Base-by-base conservation (phyloP, 2,888 invertebrate genomes). In the Drosophila prostipennis region DNA sequence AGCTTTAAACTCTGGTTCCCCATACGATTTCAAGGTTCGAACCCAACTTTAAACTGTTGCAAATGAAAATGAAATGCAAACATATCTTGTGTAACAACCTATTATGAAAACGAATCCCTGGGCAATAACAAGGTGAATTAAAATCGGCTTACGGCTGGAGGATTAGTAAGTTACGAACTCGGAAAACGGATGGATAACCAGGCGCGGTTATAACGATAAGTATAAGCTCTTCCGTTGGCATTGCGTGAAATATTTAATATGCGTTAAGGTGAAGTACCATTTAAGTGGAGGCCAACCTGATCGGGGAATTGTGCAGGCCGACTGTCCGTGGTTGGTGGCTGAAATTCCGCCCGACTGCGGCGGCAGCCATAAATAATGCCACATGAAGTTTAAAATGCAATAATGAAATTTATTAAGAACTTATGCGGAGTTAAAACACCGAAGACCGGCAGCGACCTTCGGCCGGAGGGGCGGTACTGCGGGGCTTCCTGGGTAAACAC, bases 391-490 rank as follows among this genome's bases (percentile, higher is more conserved):
- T 63, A 55, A 71, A 71, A 63, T 72, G 73, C 64, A 71, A 72
- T 81, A 81, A 85, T 81, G 65, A 76, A 84, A 75, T 84, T 69
- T 74, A 76, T 81, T 81, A 79, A 77, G 64, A 70, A 67, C 67
- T 69, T 77, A 70, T 72, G 68, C 65, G 71, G 57, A 72, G 75
- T 71, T 75, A 68, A 77, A 75, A 77, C 49, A 61, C 63, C 67
- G 40, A 75, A 65, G 78, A 68, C 68, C 78, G 43, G 19, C 51
- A 39, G 43, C 53, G 46, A 43, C 52, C 71, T 49, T 54, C 71
- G 48, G 26, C 40, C n/a, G 37, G 36, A 7, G 29, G 40, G 52
- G 19, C 40, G 55, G 45, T 29, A 29, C 7, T 34, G 34, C 26
- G 34, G 34, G 11, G 34, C 3, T 14, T 14, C 13, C 13, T 19